Evolutionary conservation across 2,888 invertebrate species (phyloP), one percentile per base, ranked within the genome.

Genomic region (Thereva nobilitata): DNA sequence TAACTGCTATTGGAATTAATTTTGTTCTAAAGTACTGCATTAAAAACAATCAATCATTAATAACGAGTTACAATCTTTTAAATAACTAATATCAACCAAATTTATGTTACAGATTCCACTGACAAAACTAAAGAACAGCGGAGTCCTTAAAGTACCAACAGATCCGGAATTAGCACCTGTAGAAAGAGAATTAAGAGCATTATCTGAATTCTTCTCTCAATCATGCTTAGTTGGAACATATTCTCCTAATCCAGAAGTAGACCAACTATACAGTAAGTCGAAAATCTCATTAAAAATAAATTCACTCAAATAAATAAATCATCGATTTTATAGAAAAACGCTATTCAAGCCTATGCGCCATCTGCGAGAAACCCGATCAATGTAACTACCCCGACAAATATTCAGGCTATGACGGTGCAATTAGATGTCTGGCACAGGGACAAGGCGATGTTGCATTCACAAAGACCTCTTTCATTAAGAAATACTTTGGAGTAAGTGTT

Each of bases 171-270:
- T 80, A 6, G 77, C 79, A 7, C 79, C 81, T n/a, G 78, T 79
- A 52, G 92, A 92, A 77, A 90, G 94, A 72, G 93, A 95, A 75
- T 83, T 95, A 2, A 88, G 89, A 72, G 90, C 93, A 0, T 84
- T 92, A 0, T 90, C 91, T 0, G 85, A 86, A 10, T 89, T 93
- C 80, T 96, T 95, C 82, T 83, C 85, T 7, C 85, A 90, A 74
- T 91, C 93, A 55, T 96, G 95, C 75, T 86, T 94, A 61, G 95
- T 95, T 9, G 95, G 95, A 54, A 85, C 84, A 69, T 93, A 92
- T 88, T 91, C 92, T 0, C 87, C 88, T 0, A 90, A 92, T 80
- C 84, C 86, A 0, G 86, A 86, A 52, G 89, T 89, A 42, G 88
- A 89, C 75, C 82, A 84, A 53, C 84, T 85, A 73, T 85, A 91